Conservation (phyloP, 2,888 invertebrate species). For the Chrysopilus asiliformis region DNA sequence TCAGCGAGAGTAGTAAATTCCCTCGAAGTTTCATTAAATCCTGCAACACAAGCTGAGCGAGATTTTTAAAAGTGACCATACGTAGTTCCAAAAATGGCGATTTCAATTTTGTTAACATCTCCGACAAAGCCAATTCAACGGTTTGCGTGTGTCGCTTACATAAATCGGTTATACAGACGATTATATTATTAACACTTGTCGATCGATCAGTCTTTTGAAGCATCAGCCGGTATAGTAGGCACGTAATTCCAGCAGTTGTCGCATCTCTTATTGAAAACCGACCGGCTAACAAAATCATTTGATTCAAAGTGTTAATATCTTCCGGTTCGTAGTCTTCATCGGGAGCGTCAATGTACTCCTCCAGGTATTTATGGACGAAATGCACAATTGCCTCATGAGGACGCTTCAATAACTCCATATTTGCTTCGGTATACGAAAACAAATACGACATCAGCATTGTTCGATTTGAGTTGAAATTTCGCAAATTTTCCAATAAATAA, state of each 20-base stretch:
- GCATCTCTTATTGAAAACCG: slow-evolving; percentile 27
- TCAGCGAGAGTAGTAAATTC: slow-evolving; percentile 24
- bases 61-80: slow-evolving; percentile 29
- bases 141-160: slow-evolving; percentile 31
- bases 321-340: slow-evolving; percentile 22
- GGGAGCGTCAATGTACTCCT: slow-evolving; percentile 23
- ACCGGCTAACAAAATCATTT: slow-evolving; percentile 29
- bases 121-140: slow-evolving; percentile 27
- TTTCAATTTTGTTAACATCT: slow-evolving; percentile 25
- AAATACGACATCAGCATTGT: slow-evolving; percentile 24
- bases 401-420: slow-evolving; percentile 22
- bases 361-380: slow-evolving; percentile 27
- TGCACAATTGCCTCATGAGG: slow-evolving; percentile 21
- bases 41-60: slow-evolving; percentile 28
- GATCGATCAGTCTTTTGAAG: slow-evolving; percentile 27
- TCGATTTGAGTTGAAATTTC: slow-evolving; percentile 24
- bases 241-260: slow-evolving; percentile 20
- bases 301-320: slow-evolving; percentile 30
- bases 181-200: slow-evolving; percentile 29
- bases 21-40: slow-evolving; percentile 32
- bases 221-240: slow-evolving; percentile 20
- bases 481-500: slow-evolving; percentile 21
- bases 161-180: slow-evolving; percentile 28
- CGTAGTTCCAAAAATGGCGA: slow-evolving; percentile 29
- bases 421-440: slow-evolving; percentile 28